Conservation (phyloP, 2,113 vertebrate genomes). For the Pollachius pollachius region DNA sequence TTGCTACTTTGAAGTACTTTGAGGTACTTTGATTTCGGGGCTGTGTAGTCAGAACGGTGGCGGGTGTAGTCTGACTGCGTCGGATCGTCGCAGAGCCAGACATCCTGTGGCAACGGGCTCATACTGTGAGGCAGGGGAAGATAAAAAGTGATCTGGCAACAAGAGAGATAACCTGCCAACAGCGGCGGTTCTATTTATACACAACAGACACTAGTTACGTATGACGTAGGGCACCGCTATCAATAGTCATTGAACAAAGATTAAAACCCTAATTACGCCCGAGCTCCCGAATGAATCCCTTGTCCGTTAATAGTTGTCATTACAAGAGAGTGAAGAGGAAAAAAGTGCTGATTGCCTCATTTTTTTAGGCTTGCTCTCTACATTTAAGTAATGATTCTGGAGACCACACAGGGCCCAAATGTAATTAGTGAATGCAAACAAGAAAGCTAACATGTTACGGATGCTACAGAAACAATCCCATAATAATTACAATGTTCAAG, state of each 20-base stretch:
- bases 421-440: slow-evolving; percentile 71
- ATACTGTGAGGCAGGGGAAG: slow-evolving; percentile 29
- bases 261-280: slow-evolving; percentile 72
- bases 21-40: background rate
- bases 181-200: slow-evolving; percentile 72
- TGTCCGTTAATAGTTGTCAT: slow-evolving; percentile 73
- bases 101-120: slow-evolving; percentile 55
- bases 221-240: slow-evolving; percentile 74
- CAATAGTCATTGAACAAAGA: slow-evolving; percentile 78
- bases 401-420: slow-evolving; percentile 69
- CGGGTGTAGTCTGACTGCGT: slow-evolving; percentile 50
- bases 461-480: background rate
- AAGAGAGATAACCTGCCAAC: slow-evolving; percentile 63
- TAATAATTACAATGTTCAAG: slow-evolving; percentile 35
- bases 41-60: slow-evolving; percentile 41
- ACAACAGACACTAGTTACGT: slow-evolving; percentile 70
- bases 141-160: slow-evolving; percentile 52
- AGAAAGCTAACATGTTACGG: slow-evolving; percentile 23
- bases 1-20: slow-evolving; percentile 39
- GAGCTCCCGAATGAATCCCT: slow-evolving; percentile 59
- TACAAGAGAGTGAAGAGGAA: slow-evolving; percentile 53
- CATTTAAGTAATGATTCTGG: slow-evolving; percentile 75
- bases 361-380: slow-evolving; percentile 64
- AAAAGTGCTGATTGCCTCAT: slow-evolving; percentile 72
- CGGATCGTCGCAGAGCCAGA: slow-evolving; percentile 51